Evolutionary conservation across 2,888 invertebrate genomes (phyloP).

Genomic region (Graphium colonna): DNA sequence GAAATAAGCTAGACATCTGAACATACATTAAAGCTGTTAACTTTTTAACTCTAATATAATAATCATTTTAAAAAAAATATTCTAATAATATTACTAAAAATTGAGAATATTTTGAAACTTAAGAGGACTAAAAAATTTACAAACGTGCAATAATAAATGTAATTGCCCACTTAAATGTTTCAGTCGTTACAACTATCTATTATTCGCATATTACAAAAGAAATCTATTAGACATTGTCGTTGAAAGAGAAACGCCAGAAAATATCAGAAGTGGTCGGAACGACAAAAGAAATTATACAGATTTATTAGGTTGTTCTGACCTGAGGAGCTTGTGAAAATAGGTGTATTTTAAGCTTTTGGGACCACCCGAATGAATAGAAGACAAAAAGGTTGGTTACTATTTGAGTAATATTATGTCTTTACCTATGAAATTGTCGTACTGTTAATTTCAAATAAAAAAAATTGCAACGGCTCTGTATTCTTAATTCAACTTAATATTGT

Average conservation of each 20-base stretch:
- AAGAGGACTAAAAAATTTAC: too few relatives aligned
- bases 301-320: constrained; percentile 28
- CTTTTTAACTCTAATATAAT: too few relatives aligned
- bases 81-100: too few relatives aligned
- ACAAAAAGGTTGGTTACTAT: background rate
- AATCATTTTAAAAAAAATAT: too few relatives aligned
- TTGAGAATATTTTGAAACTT: too few relatives aligned
- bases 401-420: background rate
- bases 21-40: too few relatives aligned
- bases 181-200: background rate
- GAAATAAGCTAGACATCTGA: too few relatives aligned
- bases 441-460: too few relatives aligned
- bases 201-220: constrained; percentile 2
- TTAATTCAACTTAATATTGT: too few relatives aligned
- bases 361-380: constrained; percentile 4
- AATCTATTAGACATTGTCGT: background rate
- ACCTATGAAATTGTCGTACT: too few relatives aligned
- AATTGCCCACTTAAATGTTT: background rate
- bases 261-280: constrained; percentile 1
- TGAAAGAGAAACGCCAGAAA: constrained; percentile 1
- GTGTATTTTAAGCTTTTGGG: constrained; percentile 28
- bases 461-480: too few relatives aligned
- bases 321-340: constrained; percentile 29
- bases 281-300: constrained; percentile 20
- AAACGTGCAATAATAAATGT: too few relatives aligned